These are phyloP conservation scores for Ophion ventricosus DNA, from an alignment of 2,888 invertebrate genomes.

Conservation along the genomic window DNA sequence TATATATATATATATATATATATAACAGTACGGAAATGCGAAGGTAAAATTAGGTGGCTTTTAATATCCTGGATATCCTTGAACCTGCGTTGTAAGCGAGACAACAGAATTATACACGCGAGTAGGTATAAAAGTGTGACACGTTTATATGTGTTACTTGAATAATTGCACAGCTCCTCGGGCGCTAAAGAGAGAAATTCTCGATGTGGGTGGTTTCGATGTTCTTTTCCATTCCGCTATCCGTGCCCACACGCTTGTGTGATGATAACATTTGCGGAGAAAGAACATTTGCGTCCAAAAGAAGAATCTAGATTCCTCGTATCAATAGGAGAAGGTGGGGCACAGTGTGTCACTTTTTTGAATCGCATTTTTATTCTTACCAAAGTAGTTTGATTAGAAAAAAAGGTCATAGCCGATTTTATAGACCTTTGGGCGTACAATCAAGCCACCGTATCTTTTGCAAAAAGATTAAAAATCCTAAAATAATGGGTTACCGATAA, in stretches of 20 bases:
- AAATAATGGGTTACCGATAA: too few relatives aligned
- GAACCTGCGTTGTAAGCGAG: conserved; percentile 62
- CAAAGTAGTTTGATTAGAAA: too few relatives aligned
- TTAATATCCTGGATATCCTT: conserved; percentile 73
- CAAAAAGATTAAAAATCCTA: too few relatives aligned
- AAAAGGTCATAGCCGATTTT: too few relatives aligned
- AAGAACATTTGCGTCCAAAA: neutral
- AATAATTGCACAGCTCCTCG: conserved; percentile 36
- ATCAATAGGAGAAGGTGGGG: too few relatives aligned
- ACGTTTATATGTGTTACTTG: conserved; percentile 38
- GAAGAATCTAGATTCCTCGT: neutral
- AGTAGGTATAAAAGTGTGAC: conserved; percentile 46
- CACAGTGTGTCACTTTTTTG: too few relatives aligned
- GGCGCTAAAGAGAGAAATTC: conserved; percentile 42
- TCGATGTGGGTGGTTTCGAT: conserved; percentile 41
- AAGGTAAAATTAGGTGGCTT: conserved; percentile 73
- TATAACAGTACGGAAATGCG: conserved; percentile 31
- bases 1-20: neutral
- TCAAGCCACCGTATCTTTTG: too few relatives aligned
- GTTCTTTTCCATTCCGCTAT: conserved; percentile 13
- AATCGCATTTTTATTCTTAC: too few relatives aligned
- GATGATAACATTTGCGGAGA: conserved; percentile 23
- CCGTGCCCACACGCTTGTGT: neutral
- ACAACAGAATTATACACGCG: conserved; percentile 43
- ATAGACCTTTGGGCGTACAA: too few relatives aligned